phyloP scores from a whole-genome alignment of 2,797 vertebrate genomes.

The Smutsia gigantea region DNA sequence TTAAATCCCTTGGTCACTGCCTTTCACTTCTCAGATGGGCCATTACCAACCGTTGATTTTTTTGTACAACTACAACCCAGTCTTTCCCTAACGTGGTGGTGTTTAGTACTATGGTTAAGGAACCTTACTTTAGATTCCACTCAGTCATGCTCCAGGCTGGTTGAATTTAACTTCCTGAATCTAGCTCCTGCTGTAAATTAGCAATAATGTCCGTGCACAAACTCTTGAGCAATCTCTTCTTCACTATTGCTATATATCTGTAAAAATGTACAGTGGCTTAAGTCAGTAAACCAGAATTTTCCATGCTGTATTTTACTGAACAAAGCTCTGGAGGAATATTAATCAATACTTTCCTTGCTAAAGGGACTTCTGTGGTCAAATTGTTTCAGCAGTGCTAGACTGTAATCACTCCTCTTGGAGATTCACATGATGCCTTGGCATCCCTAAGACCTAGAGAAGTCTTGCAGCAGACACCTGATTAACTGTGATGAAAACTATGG shows the following conservation, averaged over 20 bases:
- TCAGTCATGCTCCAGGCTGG: background rate
- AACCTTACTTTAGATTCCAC: background rate
- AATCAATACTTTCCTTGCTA: background rate
- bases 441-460: background rate
- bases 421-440: background rate
- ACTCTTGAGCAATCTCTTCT: background rate
- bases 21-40: background rate
- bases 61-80: background rate
- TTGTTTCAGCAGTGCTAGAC: constrained; percentile 2
- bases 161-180: background rate
- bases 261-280: background rate
- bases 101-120: background rate
- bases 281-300: background rate
- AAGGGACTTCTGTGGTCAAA: background rate
- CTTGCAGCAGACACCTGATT: background rate
- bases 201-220: background rate
- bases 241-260: background rate
- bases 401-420: background rate
- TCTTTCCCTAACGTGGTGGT: background rate
- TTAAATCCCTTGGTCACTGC: background rate
- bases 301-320: background rate
- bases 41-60: background rate
- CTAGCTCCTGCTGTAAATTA: background rate
- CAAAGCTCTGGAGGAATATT: background rate
- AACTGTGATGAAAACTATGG: background rate